A percentile compares a stretch with the other conserved stretches of the same genome.
phyloP scores from a whole-genome alignment of 2,888 invertebrate genomes.

The Diabrotica balteata region DNA sequence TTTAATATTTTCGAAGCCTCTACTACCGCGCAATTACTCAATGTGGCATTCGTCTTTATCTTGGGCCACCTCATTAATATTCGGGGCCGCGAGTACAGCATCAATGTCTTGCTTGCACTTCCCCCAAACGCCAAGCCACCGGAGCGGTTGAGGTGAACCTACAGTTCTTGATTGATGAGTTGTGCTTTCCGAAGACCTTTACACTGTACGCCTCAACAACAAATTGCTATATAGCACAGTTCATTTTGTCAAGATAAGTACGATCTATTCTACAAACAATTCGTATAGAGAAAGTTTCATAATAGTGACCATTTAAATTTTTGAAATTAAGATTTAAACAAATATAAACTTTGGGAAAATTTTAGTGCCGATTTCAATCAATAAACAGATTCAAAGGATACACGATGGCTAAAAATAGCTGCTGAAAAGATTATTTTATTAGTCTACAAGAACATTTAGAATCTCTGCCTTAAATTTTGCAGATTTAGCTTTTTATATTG shows the following conservation, averaged over 20 bases:
- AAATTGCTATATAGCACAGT: conserved; percentile 10
- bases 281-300: too few relatives aligned
- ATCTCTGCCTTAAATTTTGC: too few relatives aligned
- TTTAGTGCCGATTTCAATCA: too few relatives aligned
- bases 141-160: conserved; percentile 8
- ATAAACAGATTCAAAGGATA: too few relatives aligned
- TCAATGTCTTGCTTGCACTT: conserved; percentile 23
- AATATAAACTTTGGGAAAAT: too few relatives aligned
- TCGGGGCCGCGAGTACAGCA: conserved; percentile 19
- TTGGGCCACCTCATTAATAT: conserved; percentile 22
- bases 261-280: background rate
- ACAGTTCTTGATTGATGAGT: conserved; percentile 26
- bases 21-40: background rate
- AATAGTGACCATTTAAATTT: too few relatives aligned
- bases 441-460: too few relatives aligned
- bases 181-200: conserved; percentile 20
- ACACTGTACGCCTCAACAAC: conserved; percentile 11
- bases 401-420: too few relatives aligned
- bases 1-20: background rate
- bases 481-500: too few relatives aligned
- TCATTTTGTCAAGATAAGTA: background rate
- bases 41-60: conserved; percentile 15
- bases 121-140: conserved; percentile 9
- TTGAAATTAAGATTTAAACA: too few relatives aligned
- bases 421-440: too few relatives aligned